These are phyloP conservation scores for Phylloscopus trochiloides DNA, from an alignment of 2,113 vertebrate genomes.

Conservation along the genomic window DNA sequence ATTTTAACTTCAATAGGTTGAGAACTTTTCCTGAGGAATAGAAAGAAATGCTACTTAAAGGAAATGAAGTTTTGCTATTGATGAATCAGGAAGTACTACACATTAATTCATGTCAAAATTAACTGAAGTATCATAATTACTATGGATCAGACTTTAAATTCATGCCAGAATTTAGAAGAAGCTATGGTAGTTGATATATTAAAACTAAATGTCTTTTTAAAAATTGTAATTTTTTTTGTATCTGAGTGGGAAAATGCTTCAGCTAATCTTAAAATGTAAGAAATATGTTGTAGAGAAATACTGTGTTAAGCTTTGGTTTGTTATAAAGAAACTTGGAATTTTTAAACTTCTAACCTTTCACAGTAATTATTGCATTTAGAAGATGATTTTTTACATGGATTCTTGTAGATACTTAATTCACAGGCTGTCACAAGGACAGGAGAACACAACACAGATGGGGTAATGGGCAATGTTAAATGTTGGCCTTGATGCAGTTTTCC, in stretches of 20 bases:
- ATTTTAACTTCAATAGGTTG: neutral
- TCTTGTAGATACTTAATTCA: neutral
- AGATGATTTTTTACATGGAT: neutral
- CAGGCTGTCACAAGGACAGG: neutral
- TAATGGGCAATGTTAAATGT: too few species aligned
- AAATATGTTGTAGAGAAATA: neutral
- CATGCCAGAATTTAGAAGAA: neutral
- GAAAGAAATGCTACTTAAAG: neutral
- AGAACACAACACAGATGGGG: neutral
- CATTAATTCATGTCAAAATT: neutral
- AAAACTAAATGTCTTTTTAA: neutral
- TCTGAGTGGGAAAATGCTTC: neutral
- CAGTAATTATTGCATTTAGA: neutral
- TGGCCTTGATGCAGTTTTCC: neutral
- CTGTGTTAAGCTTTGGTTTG: neutral
- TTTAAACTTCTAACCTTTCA: neutral
- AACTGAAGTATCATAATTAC: neutral
- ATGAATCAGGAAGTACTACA: neutral
- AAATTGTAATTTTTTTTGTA: neutral
- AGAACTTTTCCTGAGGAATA: neutral
- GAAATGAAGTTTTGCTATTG: neutral
- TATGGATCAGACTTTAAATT: neutral
- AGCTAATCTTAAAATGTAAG: neutral
- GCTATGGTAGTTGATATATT: neutral
- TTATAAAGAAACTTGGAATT: neutral